Evolutionary conservation across 1,140 invertebrate genomes (phyloP), one percentile per base, ranked within the genome.

Genomic region (Plutomurus gul): DNA sequence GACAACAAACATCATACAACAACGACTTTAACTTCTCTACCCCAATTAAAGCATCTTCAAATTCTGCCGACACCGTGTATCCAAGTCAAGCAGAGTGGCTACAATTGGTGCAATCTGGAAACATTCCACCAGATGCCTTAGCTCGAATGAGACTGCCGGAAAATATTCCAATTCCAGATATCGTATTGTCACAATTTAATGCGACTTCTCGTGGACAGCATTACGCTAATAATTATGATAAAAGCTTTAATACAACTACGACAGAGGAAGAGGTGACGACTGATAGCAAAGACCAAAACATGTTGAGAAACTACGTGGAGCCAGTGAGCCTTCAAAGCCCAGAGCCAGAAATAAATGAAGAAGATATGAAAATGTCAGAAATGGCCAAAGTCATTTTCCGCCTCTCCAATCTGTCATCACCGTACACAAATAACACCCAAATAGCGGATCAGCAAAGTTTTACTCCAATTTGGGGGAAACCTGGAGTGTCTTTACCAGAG

Each of bases 321-420:
- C 37, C 18, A 40, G 25, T 72, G 70, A 25, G 11, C 10, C 20
- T 27, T 43, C 36, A 72, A 72, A 72, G 33, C 3, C 70, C 70
- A n/a, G 40, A 39, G 18, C 65, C 65, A 39, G 13, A 43, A 43
- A 8, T 13, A 51, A 20, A 47, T 46, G 20, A 3, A 22, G 43
- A 33, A 18, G 72, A 74, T 33, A n/a, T 47, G 8, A 36, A 65
- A 75, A 79, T 79, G 78, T 79, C 78, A 5, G 78, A 79, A 11
- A 79, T 75, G 73, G 78, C 78, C 4, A 75, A 75, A 46, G 43
- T 76, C 11, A 79, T 79, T 22, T 79, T 79, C 30, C 73, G 40
- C 20, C 18, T 79, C 11, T 79, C 78, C 5, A 76, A 75, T 39
- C 20, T 79, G 33, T 47, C 43, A 0, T 27, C 73, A 18, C 22